phyloP scores from a whole-genome alignment of 2,888 invertebrate genomes.

The Agonopterix arenella region DNA sequence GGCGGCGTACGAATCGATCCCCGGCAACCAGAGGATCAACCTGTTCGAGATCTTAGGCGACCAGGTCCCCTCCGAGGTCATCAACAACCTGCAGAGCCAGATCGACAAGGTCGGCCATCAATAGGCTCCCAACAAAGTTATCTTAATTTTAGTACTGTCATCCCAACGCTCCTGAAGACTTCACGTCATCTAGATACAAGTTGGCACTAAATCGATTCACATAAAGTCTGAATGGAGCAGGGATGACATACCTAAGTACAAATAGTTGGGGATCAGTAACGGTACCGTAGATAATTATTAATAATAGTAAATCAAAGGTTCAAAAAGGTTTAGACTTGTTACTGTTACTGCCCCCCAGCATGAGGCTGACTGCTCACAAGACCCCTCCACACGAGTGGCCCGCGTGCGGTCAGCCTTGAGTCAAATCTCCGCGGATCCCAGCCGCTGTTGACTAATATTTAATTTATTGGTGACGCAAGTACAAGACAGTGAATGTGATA shows the following conservation, averaged over 20 bases:
- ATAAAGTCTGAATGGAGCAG: too few relatives aligned
- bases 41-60: slow-evolving; percentile 90
- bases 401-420: neutral
- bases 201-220: too few relatives aligned
- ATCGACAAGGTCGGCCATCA: slow-evolving; percentile 87
- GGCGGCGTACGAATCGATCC: slow-evolving; percentile 91
- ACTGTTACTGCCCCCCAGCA: too few relatives aligned
- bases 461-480: slow-evolving; percentile 67
- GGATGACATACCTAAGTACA: neutral
- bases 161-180: neutral
- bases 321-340: too few relatives aligned
- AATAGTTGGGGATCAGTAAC: neutral
- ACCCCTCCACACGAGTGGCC: neutral
- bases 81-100: slow-evolving; percentile 90
- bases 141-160: neutral
- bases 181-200: too few relatives aligned
- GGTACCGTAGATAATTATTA: neutral
- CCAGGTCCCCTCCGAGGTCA: slow-evolving; percentile 91
- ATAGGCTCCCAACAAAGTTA: neutral
- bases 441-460: slow-evolving; percentile 18
- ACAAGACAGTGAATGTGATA: slow-evolving; percentile 63
- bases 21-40: slow-evolving; percentile 89
- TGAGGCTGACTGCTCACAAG: neutral
- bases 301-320: neutral
- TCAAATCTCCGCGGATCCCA: too few relatives aligned